Conservation (phyloP, 2,888 invertebrate genomes). For the Lithophane leautieri region DNA sequence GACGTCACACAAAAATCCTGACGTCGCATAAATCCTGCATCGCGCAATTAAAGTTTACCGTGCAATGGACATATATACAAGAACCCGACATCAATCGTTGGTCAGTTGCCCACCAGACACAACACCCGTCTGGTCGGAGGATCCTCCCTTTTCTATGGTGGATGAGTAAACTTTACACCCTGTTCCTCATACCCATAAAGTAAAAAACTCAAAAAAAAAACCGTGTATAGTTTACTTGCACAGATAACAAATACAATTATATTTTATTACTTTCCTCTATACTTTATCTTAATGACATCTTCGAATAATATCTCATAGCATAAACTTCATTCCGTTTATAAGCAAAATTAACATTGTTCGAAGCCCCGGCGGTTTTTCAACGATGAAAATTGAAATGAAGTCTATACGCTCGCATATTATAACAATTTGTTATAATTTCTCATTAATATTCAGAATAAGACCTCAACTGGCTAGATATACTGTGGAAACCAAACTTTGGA, state of each 20-base stretch:
- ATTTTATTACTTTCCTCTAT: slow-evolving; percentile 12
- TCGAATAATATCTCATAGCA: slow-evolving; percentile 5
- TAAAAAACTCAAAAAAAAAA: too few relatives aligned
- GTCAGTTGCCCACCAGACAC: too few relatives aligned
- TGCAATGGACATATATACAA: too few relatives aligned
- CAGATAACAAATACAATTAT: background rate
- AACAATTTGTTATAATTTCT: slow-evolving; percentile 60
- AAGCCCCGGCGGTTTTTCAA: slow-evolving; percentile 1
- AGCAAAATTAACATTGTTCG: slow-evolving; percentile 35
- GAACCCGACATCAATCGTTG: too few relatives aligned
- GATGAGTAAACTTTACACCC: too few relatives aligned
- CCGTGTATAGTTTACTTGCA: background rate
- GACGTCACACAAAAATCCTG: too few relatives aligned
- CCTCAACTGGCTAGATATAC: slow-evolving; percentile 29
- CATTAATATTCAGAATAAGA: slow-evolving; percentile 67
- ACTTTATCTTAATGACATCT: slow-evolving; percentile 7
- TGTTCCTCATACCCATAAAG: too few relatives aligned
- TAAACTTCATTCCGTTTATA: slow-evolving; percentile 43
- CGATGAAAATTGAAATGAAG: slow-evolving; percentile 62
- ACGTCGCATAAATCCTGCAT: too few relatives aligned
- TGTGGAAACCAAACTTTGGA: slow-evolving; percentile 35
- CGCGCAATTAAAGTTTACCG: too few relatives aligned
- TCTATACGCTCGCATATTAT: slow-evolving; percentile 54
- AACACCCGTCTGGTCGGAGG: too few relatives aligned
- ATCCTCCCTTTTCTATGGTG: too few relatives aligned